Evolutionary conservation across 2,888 invertebrate species (phyloP).

Genomic region (Epirrhoe tristata): DNA sequence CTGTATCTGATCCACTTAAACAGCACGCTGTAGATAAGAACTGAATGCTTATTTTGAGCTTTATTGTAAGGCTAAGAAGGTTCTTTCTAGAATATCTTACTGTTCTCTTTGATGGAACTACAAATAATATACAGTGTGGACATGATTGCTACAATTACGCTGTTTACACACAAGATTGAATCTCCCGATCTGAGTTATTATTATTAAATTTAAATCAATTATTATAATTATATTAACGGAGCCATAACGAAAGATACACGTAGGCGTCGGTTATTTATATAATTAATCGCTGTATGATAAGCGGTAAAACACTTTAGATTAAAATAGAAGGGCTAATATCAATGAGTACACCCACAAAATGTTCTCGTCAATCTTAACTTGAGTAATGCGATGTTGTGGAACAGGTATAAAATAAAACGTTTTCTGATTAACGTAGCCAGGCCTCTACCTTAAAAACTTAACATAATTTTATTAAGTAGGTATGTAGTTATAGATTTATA

Average conservation of each 20-base stretch:
- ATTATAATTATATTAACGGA: slow-evolving; percentile 76
- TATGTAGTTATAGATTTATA: no score
- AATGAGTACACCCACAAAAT: slow-evolving; percentile 55
- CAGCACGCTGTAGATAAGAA: slow-evolving; percentile 4
- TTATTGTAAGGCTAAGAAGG: slow-evolving; percentile 14
- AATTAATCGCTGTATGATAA: slow-evolving; percentile 79
- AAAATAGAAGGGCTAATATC: slow-evolving; percentile 70
- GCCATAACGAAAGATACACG: slow-evolving; percentile 51
- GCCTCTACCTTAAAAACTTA: background rate
- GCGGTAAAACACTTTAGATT: slow-evolving; percentile 79
- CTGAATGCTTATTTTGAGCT: background rate
- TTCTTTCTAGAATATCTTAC: slow-evolving; percentile 4
- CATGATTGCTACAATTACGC: slow-evolving; percentile 56
- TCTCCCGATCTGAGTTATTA: slow-evolving; percentile 65
- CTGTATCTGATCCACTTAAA: slow-evolving; percentile 16
- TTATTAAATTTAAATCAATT: slow-evolving; percentile 83
- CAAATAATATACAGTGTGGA: slow-evolving; percentile 38
- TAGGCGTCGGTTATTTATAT: slow-evolving; percentile 71
- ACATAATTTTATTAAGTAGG: no score
- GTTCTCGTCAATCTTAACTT: slow-evolving; percentile 34
- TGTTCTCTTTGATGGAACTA: slow-evolving; percentile 11
- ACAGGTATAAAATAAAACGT: slow-evolving; percentile 21
- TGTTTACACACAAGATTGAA: slow-evolving; percentile 70
- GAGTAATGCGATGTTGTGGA: slow-evolving; percentile 15
- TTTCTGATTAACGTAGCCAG: slow-evolving; percentile 12